Evolutionary conservation across 2,888 invertebrate genomes (phyloP).

Genomic region (Dolichopus griseipennis): DNA sequence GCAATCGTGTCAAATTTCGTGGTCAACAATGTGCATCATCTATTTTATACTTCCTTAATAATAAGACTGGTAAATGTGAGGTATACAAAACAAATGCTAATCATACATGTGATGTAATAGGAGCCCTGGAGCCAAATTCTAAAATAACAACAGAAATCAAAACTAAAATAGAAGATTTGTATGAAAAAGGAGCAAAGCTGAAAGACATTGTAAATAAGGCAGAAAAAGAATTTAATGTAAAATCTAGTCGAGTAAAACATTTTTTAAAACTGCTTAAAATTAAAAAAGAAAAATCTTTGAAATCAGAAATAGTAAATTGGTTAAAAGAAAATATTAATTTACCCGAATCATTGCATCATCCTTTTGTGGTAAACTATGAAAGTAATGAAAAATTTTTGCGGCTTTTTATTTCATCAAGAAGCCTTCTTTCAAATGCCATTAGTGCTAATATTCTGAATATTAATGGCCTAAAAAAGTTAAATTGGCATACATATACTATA

Average conservation of each 20-base stretch:
- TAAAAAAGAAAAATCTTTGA: background rate
- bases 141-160: background rate
- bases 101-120: background rate
- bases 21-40: background rate
- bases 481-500: background rate
- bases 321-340: background rate
- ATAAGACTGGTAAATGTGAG: background rate
- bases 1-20: background rate
- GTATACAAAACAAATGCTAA: background rate
- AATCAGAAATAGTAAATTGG: background rate
- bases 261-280: background rate
- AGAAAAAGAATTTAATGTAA: background rate
- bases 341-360: background rate
- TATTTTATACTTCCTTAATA: background rate
- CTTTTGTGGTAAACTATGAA: background rate
- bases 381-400: background rate
- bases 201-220: background rate
- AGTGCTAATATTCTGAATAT: background rate
- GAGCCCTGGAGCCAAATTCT: background rate
- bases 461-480: background rate
- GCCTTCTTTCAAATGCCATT: background rate
- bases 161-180: background rate
- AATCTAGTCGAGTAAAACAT: background rate
- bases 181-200: background rate
- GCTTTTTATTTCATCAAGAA: background rate